Evolutionary conservation across 1,140 invertebrate species (phyloP), one percentile per base, ranked within the genome.

Genomic region (Trichonephila inaurata): DNA sequence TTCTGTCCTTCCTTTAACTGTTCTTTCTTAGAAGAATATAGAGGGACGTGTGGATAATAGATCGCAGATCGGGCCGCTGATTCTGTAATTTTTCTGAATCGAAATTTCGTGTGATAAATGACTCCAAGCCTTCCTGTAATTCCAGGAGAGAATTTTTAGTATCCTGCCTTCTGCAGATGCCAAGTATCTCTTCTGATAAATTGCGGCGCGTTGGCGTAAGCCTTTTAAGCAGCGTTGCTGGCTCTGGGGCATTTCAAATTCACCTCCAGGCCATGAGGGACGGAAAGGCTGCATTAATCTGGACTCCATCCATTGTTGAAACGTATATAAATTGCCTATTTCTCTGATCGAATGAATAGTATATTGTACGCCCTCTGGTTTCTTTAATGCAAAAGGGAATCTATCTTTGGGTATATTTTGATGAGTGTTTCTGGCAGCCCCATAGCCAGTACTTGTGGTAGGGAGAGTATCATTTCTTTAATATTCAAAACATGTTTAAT

Each of bases 101-200:
- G 86, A 88, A 88, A 88, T 88, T 64, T 64, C 60, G 61, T 88
- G 86, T n/a, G n/a, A 88, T 88, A 88, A 88, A 88, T 24, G 86
- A 88, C 14, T n/a, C 61, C n/a, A 21, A 10, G 14, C 40, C 21
- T 44, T 16, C 18, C 7, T 7, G 3, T 7, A 44, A 44, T 44
- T 44, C 44, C 44, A 44, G 44, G n/a, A n/a, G n/a, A 19, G 82
- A 85, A 51, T 85, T 85, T 85, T 51, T n/a, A n/a, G 19, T 51
- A 24, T 19, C 14, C 19, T 1, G 28, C 60, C n/a, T 40, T 28
- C 28, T 40, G 21, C 24, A 58, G 19, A 16, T 40, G 24, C 16
- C 21, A 33, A 60, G 14, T 18, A n/a, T n/a, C n/a, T n/a, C 24
- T 24, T 24, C 28, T 88, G 86, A 88, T 61, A 88, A 88, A 88